Evolutionary conservation across 2,113 vertebrate genomes (phyloP).

Genomic region (Pleuronectes platessa): DNA sequence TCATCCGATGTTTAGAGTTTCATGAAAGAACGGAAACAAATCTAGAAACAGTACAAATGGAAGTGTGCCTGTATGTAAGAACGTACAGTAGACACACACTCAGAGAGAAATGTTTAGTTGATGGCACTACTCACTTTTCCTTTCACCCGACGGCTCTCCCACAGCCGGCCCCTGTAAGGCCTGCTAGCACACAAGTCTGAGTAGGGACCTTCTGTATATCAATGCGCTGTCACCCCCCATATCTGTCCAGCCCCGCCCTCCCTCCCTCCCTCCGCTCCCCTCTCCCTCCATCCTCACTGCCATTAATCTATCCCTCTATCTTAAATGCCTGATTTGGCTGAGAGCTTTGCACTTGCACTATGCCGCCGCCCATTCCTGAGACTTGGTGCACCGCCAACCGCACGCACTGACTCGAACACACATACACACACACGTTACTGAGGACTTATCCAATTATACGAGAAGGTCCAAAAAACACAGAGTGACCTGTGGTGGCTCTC

Average conservation of each 20-base stretch:
- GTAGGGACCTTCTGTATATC: constrained; percentile 69
- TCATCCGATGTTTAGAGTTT: constrained; percentile 42
- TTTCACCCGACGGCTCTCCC: constrained; percentile 31
- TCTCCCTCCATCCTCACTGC: constrained; percentile 44
- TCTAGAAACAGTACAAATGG: background rate
- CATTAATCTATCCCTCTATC: constrained; percentile 73
- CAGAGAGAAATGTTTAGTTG: constrained; percentile 40
- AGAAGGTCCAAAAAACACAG: constrained; percentile 57
- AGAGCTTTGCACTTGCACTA: constrained; percentile 72
- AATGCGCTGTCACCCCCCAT: constrained; percentile 56
- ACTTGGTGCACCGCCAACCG: constrained; percentile 38
- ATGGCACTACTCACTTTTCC: constrained; percentile 47
- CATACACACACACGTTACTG: constrained; percentile 44
- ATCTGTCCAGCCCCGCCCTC: constrained; percentile 50
- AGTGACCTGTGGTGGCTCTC: constrained; percentile 48
- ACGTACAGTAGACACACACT: constrained; percentile 4
- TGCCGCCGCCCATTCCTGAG: constrained; percentile 46
- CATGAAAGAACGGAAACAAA: background rate
- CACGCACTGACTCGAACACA: constrained; percentile 54
- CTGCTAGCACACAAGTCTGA: constrained; percentile 74
- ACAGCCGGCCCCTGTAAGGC: constrained; percentile 41
- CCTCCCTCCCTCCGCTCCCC: constrained; percentile 33
- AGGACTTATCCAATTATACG: constrained; percentile 61
- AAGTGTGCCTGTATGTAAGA: constrained; percentile 5
- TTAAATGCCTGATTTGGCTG: constrained; percentile 75